A percentile compares a stretch with the other conserved stretches of the same genome.
Conservation (phyloP, 2,888 invertebrate species). For the Notocelia uddmanniana region DNA sequence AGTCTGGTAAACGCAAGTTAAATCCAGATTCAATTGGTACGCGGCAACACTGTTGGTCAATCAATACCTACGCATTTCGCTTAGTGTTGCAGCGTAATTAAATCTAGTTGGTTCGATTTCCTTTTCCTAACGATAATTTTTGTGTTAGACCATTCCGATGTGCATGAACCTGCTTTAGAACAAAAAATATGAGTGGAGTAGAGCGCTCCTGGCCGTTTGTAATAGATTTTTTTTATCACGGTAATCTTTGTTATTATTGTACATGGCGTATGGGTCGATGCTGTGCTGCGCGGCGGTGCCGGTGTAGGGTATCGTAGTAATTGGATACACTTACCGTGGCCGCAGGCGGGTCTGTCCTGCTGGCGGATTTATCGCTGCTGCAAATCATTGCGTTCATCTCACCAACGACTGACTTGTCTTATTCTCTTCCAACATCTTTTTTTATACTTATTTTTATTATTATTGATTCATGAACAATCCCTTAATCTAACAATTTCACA, state of each 20-base stretch:
- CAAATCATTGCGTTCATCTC: slow-evolving; percentile 78
- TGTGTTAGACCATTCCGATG: background rate
- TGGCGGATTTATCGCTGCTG: slow-evolving; percentile 72
- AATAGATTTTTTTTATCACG: slow-evolving; percentile 50
- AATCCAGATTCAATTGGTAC: too few species aligned
- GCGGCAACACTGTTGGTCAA: too few species aligned
- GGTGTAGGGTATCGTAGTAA: slow-evolving; percentile 71
- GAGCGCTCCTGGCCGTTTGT: slow-evolving; percentile 40
- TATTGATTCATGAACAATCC: too few species aligned
- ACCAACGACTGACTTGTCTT: slow-evolving; percentile 56
- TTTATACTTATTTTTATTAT: too few species aligned
- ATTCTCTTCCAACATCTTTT: slow-evolving; percentile 52
- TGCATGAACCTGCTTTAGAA: slow-evolving; percentile 11
- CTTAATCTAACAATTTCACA: too few species aligned
- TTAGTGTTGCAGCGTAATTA: too few species aligned
- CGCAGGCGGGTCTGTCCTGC: slow-evolving; percentile 72
- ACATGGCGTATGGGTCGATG: slow-evolving; percentile 63
- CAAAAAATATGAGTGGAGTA: slow-evolving; percentile 26
- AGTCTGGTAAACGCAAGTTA: too few species aligned
- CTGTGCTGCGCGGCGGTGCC: slow-evolving; percentile 48
- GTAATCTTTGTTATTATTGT: slow-evolving; percentile 53
- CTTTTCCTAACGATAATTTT: background rate
- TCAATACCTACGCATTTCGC: too few species aligned
- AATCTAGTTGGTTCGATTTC: too few species aligned
- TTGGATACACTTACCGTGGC: slow-evolving; percentile 81